These are phyloP conservation scores for Notodonta dromedarius DNA, from an alignment of 2,888 invertebrate genomes.

Conservation along the genomic window DNA sequence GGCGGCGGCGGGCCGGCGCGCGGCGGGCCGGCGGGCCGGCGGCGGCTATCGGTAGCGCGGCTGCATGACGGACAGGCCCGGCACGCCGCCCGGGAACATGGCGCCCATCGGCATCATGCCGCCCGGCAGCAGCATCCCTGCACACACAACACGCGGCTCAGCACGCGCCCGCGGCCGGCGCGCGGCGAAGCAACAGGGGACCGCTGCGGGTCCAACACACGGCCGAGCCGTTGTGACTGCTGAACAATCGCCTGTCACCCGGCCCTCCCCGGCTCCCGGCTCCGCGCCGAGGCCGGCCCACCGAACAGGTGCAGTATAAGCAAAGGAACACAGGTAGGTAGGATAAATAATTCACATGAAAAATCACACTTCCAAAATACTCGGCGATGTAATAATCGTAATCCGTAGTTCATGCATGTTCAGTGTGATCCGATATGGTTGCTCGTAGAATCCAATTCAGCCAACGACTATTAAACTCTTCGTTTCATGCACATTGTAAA, in stretches of 20 bases:
- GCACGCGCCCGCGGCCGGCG: constrained; percentile 23
- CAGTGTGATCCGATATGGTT: constrained; percentile 61
- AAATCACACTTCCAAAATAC: constrained; percentile 78
- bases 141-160: constrained; percentile 47
- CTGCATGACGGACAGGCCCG: constrained; percentile 88
- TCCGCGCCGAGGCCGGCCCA: constrained; percentile 30
- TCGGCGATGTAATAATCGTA: constrained; percentile 63
- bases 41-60: constrained; percentile 92
- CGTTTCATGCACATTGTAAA: constrained; percentile 80
- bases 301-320: constrained; percentile 66
- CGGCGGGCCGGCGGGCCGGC: constrained; percentile 61
- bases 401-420: constrained; percentile 70
- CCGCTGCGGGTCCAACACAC: constrained; percentile 67
- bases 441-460: constrained; percentile 60
- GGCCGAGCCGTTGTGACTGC: constrained; percentile 70
- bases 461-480: constrained; percentile 66
- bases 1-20: constrained; percentile 55
- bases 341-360: constrained; percentile 79
- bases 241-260: constrained; percentile 70
- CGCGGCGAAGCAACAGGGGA: constrained; percentile 54
- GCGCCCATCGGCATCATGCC: constrained; percentile 83
- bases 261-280: constrained; percentile 29
- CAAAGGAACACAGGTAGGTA: constrained; percentile 78
- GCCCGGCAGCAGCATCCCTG: constrained; percentile 80
- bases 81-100: constrained; percentile 75